Conservation (phyloP, 2,113 vertebrate species). For the Merops nubicus region DNA sequence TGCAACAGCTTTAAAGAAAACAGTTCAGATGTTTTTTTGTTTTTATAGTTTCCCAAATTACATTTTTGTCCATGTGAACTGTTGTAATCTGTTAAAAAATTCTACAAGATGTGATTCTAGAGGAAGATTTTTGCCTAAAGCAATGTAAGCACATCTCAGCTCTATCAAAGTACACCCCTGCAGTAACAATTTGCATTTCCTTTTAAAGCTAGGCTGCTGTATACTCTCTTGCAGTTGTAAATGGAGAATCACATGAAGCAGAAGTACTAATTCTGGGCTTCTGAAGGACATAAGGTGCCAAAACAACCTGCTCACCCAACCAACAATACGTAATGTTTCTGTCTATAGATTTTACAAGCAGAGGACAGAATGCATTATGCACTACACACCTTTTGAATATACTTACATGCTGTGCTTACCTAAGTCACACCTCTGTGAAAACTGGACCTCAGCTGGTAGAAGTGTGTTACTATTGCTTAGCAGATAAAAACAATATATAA, state of each 20-base stretch:
- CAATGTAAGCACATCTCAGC: neutral
- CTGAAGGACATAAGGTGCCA: neutral
- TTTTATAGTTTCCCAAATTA: neutral
- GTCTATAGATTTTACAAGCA: neutral
- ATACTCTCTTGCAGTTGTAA: neutral
- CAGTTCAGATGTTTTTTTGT: neutral
- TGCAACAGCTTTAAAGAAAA: neutral
- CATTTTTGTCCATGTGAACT: no score
- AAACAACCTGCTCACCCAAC: neutral
- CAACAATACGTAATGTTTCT: neutral
- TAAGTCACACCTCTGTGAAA: neutral
- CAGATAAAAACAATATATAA: neutral
- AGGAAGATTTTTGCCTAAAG: neutral
- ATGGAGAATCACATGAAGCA: neutral
- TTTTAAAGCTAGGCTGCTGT: neutral
- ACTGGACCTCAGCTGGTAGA: neutral
- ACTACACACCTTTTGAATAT: neutral
- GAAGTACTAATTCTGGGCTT: neutral
- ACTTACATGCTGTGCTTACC: neutral
- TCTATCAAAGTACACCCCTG: neutral
- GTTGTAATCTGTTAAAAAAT: neutral
- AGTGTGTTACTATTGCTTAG: neutral
- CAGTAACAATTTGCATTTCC: neutral
- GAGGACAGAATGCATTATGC: neutral
- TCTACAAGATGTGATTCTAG: neutral